Conservation (phyloP, 1,140 invertebrate genomes). For the Pentalonia nigronervosa region DNA sequence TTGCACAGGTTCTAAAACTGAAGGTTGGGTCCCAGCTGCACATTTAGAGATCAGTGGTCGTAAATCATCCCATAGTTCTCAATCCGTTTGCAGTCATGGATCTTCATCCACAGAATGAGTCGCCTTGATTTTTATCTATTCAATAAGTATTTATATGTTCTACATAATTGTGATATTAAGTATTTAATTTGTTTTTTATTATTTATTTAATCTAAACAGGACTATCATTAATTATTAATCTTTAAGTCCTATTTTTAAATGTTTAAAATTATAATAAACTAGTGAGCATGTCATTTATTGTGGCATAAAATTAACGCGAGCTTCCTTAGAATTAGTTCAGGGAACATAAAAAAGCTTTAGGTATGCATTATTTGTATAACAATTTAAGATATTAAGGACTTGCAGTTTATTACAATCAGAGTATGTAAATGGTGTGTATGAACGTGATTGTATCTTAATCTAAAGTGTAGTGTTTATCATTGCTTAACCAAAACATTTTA, state of each 20-base stretch:
- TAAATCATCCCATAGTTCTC: slow-evolving; percentile 74
- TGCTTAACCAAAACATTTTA: background rate
- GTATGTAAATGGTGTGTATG: background rate
- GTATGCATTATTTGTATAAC: background rate
- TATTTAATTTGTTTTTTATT: slow-evolving; percentile 54
- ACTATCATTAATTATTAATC: background rate
- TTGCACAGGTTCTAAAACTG: slow-evolving; percentile 70
- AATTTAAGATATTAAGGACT: background rate
- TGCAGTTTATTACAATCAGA: background rate
- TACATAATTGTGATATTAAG: slow-evolving; percentile 57
- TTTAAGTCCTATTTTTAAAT: slow-evolving; percentile 24
- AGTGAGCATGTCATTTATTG: background rate
- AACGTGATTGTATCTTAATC: background rate
- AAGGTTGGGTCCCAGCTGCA: slow-evolving; percentile 94
- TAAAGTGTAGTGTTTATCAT: background rate
- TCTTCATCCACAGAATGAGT: slow-evolving; percentile 60
- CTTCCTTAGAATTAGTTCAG: slow-evolving; percentile 36
- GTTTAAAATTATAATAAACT: slow-evolving; percentile 3
- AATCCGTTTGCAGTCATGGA: slow-evolving; percentile 67
- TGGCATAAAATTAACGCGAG: background rate
- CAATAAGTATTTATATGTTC: slow-evolving; percentile 38
- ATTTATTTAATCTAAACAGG: slow-evolving; percentile 9
- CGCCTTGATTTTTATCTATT: background rate
- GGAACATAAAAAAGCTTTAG: background rate
- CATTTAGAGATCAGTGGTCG: slow-evolving; percentile 82